These are phyloP conservation scores for Pachypanchax playfairii DNA, from an alignment of 2,113 vertebrate genomes.

Conservation along the genomic window DNA sequence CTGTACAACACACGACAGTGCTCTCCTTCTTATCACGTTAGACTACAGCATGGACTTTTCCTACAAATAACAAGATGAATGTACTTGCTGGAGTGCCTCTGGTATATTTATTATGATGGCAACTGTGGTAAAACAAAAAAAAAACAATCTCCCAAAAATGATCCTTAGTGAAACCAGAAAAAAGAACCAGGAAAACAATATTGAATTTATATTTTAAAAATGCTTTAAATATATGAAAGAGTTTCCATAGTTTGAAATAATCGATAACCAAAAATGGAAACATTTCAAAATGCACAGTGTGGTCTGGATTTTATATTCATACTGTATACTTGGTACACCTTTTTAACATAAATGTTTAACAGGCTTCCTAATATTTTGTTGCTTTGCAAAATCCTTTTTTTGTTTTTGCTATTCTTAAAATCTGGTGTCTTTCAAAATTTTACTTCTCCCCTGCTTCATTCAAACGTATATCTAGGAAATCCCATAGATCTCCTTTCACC, in stretches of 20 bases:
- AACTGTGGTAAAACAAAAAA: background rate
- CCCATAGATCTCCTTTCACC: constrained; percentile 8
- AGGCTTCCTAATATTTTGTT: constrained; percentile 12
- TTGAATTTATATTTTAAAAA: constrained; percentile 16
- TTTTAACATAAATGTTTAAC: background rate
- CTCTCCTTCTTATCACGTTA: background rate
- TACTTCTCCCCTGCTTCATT: constrained; percentile 12
- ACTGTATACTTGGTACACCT: background rate
- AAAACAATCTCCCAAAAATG: background rate
- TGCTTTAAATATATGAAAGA: constrained; percentile 2
- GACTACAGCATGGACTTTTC: background rate
- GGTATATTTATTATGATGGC: background rate
- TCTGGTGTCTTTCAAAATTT: constrained; percentile 36
- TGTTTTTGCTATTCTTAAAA: constrained; percentile 26
- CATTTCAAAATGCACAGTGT: background rate
- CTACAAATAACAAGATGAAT: constrained; percentile 8
- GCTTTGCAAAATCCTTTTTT: constrained; percentile 2
- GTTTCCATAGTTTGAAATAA: constrained; percentile 6
- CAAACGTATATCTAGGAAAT: constrained; percentile 35
- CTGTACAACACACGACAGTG: constrained; percentile 8
- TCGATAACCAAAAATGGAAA: constrained; percentile 20
- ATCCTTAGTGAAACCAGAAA: background rate
- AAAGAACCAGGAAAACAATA: background rate
- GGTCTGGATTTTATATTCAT: background rate
- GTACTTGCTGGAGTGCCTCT: background rate